These are phyloP conservation scores for Horisme vitalbata DNA, from an alignment of 2,888 invertebrate species.

Conservation along the genomic window DNA sequence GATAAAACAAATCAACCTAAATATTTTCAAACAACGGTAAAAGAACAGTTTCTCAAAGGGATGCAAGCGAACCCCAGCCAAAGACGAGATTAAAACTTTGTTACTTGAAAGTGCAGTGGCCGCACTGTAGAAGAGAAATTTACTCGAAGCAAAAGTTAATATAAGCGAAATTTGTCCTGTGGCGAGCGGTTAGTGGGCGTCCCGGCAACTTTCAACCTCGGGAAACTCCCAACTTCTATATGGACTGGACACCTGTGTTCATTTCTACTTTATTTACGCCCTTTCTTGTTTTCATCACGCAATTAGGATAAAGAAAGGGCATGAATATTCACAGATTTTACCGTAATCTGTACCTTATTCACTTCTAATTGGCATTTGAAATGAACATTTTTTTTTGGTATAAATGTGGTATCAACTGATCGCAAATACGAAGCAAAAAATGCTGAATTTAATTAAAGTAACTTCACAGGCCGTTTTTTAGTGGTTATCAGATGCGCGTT, in stretches of 20 bases:
- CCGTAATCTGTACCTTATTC: slow-evolving; percentile 35
- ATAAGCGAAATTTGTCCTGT: slow-evolving; percentile 77
- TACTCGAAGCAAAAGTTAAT: slow-evolving; percentile 78
- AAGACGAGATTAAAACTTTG: slow-evolving; percentile 75
- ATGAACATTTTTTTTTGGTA: slow-evolving; percentile 51
- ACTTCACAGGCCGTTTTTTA: slow-evolving; percentile 62
- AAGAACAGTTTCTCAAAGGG: slow-evolving; percentile 31
- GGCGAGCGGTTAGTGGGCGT: slow-evolving; percentile 62
- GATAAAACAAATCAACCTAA: slow-evolving; percentile 23
- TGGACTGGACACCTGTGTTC: slow-evolving; percentile 54
- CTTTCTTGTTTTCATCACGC: slow-evolving; percentile 34
- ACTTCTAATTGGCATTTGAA: slow-evolving; percentile 54
- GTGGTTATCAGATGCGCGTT: slow-evolving; percentile 70
- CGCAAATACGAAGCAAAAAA: slow-evolving; percentile 52
- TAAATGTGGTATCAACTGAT: slow-evolving; percentile 51
- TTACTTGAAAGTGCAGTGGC: slow-evolving; percentile 74
- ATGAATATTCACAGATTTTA: slow-evolving; percentile 15
- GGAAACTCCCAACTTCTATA: slow-evolving; percentile 48
- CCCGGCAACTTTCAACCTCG: slow-evolving; percentile 55
- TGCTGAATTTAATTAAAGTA: slow-evolving; percentile 71
- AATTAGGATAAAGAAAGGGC: slow-evolving; percentile 27
- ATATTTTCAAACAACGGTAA: slow-evolving; percentile 34
- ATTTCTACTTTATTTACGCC: slow-evolving; percentile 40
- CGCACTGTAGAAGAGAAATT: slow-evolving; percentile 71
- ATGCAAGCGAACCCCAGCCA: slow-evolving; percentile 42